Base-by-base conservation (phyloP, 1,140 invertebrate species). In the Xylocopa sonorina region DNA sequence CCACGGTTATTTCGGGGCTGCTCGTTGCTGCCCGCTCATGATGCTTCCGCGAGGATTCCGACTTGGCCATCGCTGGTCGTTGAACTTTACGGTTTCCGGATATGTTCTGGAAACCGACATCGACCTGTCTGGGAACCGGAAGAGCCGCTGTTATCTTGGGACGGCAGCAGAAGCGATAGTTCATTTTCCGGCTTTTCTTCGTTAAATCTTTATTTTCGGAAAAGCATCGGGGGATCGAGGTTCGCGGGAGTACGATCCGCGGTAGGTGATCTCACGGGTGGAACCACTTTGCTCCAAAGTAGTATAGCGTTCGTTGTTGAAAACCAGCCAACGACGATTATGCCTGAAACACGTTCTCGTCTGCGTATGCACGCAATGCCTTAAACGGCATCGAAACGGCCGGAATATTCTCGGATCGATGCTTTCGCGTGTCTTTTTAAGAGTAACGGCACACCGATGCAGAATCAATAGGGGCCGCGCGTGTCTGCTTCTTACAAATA, bases 1-100 rank as follows among this genome's bases (percentile, higher is more conserved):
- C 75, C 75, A 46, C 67, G 55, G 75, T 78, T 78, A 78, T 78
- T 78, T 78, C 32, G 66, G 75, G 75, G 55, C 16, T n/a, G n/a
- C n/a, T n/a, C 63, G 24, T 46, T 48, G 43, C 41, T 4, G 57
- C 18, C 41, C 12, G 4, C 21, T n/a, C 50, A 16, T 16, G 58
- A 53, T 43, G 73, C 63, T 67, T 67, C 63, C 38, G 73, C 63
- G 63, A 68, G 74, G 63, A 76, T 67, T 32, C 32, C 50, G 48
- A n/a, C 29, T 18, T 53, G 38, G 41, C 50, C 53, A 43, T 14
- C n/a, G 64, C 53, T 69, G 53, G 43, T 78, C 75, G 67, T 78
- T 51, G 51, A 78, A 71, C 67, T 48, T 60, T 27, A 43, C 66
- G 64, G 53, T 38, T 43, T 67, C 73, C 73, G 62, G 48, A 41